Base-by-base conservation (phyloP, 2,797 vertebrate species). In the Macrochelys suwanniensis region DNA sequence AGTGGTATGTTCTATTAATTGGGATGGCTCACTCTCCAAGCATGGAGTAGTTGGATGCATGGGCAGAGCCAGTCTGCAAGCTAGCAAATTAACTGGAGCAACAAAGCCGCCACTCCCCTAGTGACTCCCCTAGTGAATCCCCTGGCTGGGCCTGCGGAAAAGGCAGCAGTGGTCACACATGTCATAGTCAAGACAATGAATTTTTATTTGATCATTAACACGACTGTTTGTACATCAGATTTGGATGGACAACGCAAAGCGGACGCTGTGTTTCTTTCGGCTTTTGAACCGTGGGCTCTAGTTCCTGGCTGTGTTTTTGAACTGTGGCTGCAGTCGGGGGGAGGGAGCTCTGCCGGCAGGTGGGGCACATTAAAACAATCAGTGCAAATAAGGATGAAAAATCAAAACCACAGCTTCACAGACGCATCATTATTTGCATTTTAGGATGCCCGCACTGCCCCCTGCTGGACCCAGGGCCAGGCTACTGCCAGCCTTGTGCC, bases 131-230 rank as follows among this genome's bases (percentile, higher is more conserved):
- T 31, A 2, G 12, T 6, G 47, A 11, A 25, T 9, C 49, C 26
- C 59, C 23, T 21, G 7, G 11, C 7, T 5, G 74, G 21, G 13
- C 21, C n/a, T 8, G 45, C 8, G 56, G 19, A 12, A n/a, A 13
- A 57, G 65, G 16, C 17, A 21, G 19, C 3, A 3, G n/a, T 68
- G 65, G 19, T 21, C 31, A 31, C 59, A 65, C 65, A 10, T 1
- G 4, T 31, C 80, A 80, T 50, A 79, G 87, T 87, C 84, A 77
- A 89, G 82, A 94, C 90, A 86, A 89, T 93, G 74, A 45, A 78
- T 81, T 88, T 85, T 96, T 95, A 92, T 84, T 92, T 83, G 59
- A 86, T 89, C 79, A 56, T 84, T 89, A 93, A 94, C 82, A 93
- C 92, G 76, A 96, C 85, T 56, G 80, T 50, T 80, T 68, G 83